Conservation (phyloP, 2,113 vertebrate species). For the Aix galericulata region DNA sequence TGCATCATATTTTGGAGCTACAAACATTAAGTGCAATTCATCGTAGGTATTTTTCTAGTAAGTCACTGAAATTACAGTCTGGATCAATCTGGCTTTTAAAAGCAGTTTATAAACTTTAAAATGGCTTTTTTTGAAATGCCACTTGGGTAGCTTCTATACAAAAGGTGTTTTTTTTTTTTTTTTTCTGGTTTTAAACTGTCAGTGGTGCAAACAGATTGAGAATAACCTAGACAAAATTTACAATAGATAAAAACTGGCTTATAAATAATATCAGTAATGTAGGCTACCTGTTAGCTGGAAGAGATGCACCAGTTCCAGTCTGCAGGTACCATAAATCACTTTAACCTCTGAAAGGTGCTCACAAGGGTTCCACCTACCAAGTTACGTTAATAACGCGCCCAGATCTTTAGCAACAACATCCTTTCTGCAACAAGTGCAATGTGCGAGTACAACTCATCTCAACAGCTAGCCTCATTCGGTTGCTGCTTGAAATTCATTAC, state of each 20-base stretch:
- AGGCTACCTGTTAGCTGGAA: not conserved
- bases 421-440: not conserved
- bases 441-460: not conserved
- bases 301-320: not conserved
- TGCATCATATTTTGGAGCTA: not conserved
- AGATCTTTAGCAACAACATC: not conserved
- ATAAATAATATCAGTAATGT: too few species aligned
- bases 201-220: not conserved
- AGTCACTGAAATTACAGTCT: not conserved
- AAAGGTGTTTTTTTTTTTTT: not conserved
- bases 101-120: not conserved
- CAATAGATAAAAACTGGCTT: too few species aligned
- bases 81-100: not conserved
- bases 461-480: not conserved
- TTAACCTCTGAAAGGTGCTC: rapidly evolving
- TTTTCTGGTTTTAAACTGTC: not conserved
- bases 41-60: not conserved
- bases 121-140: not conserved
- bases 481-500: not conserved
- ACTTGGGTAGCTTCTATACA: not conserved
- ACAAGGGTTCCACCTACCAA: rapidly evolving
- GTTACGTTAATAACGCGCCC: not conserved
- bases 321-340: not conserved
- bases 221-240: not conserved
- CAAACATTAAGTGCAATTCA: not conserved